phyloP scores from a whole-genome alignment of 2,113 vertebrate species.

The Python bivittatus region DNA sequence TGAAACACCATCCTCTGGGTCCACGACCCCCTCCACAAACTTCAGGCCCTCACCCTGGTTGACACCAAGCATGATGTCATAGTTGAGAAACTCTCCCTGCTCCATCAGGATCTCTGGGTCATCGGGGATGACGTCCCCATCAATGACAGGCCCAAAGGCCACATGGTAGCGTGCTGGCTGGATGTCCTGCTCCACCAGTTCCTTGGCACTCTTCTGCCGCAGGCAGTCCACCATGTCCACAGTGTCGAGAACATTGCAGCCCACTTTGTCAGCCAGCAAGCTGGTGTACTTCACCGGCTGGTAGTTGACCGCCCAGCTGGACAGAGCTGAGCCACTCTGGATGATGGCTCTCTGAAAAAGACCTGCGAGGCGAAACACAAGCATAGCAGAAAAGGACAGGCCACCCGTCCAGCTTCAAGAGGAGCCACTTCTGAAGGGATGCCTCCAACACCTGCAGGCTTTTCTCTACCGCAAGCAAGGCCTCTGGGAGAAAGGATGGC shows the following conservation, averaged over 20 bases:
- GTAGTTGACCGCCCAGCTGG: slow-evolving; percentile 99
- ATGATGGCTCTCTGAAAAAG: slow-evolving; percentile 98
- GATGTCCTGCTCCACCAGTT: slow-evolving; percentile 98
- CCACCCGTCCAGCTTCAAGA: not conserved
- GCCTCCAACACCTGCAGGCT: not conserved
- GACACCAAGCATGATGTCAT: slow-evolving; percentile 98
- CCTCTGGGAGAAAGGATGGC: not conserved
- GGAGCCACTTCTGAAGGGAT: not conserved
- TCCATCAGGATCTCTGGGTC: slow-evolving; percentile 99
- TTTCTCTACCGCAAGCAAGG: not conserved
- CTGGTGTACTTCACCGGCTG: slow-evolving; percentile 98
- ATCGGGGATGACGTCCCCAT: slow-evolving; percentile 96
- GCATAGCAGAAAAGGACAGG: not conserved
- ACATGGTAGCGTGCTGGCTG: slow-evolving; percentile 97
- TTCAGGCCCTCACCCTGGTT: slow-evolving; percentile 98
- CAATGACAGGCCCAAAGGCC: slow-evolving; percentile 97
- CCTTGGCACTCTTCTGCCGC: slow-evolving; percentile 93
- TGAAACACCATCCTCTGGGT: slow-evolving; percentile 95
- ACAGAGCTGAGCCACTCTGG: slow-evolving; percentile 95
- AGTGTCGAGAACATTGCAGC: slow-evolving; percentile 96
- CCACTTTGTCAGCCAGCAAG: slow-evolving; percentile 94
- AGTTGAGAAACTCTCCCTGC: slow-evolving; percentile 99
- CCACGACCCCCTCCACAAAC: slow-evolving; percentile 97
- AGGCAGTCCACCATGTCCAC: slow-evolving; percentile 99
- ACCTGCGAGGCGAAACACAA: slow-evolving; percentile 75